Conservation (phyloP, 2,888 invertebrate genomes). For the Rhagium mordax region DNA sequence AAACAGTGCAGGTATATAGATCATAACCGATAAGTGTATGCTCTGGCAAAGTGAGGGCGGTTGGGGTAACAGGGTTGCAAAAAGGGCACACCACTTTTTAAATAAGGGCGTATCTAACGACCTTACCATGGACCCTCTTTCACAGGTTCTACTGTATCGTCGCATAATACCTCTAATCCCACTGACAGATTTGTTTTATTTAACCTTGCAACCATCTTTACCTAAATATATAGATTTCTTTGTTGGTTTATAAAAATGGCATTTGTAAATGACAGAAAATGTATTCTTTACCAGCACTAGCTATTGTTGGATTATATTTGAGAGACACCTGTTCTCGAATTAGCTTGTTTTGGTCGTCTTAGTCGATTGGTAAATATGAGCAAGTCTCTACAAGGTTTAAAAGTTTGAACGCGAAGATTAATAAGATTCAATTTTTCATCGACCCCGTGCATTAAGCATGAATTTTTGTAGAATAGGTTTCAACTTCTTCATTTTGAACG, state of each 20-base stretch:
- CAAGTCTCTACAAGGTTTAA: too few species aligned
- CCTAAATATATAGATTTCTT: neutral
- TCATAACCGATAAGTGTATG: constrained; percentile 39
- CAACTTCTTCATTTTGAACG: too few species aligned
- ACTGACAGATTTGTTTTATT: neutral
- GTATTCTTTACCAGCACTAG: neutral
- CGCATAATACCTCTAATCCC: constrained; percentile 9
- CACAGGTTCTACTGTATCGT: constrained; percentile 7
- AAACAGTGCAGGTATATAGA: constrained; percentile 50
- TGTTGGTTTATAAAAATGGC: neutral
- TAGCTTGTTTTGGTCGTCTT: neutral
- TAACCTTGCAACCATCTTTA: neutral
- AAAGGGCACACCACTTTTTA: constrained; percentile 36
- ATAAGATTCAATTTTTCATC: too few species aligned
- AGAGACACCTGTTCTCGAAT: neutral
- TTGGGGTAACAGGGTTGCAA: constrained; percentile 20
- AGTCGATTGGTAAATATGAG: too few species aligned
- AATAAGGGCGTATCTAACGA: constrained; percentile 40
- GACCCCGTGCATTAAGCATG: too few species aligned
- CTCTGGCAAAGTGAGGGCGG: constrained; percentile 44
- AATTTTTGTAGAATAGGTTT: too few species aligned
- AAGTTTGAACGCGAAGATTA: too few species aligned
- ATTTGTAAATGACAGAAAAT: neutral
- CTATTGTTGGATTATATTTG: neutral
- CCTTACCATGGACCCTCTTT: constrained; percentile 8